phyloP scores from a whole-genome alignment of 1,140 invertebrate genomes.

The Ceratina calcarata region DNA sequence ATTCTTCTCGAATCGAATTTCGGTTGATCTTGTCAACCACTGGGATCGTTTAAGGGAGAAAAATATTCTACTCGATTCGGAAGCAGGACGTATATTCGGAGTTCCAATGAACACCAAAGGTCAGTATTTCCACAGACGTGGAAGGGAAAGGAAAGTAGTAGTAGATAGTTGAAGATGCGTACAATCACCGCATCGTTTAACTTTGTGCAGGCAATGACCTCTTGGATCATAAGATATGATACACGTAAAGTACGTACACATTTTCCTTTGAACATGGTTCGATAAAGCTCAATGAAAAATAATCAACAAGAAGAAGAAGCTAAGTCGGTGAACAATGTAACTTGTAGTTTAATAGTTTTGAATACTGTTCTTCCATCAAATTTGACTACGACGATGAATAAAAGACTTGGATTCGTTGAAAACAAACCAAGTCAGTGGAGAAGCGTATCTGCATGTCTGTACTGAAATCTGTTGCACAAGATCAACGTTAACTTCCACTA shows the following conservation, averaged over 20 bases:
- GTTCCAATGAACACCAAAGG: slow-evolving; percentile 44
- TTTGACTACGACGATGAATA: slow-evolving; percentile 52
- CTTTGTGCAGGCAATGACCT: slow-evolving; percentile 45
- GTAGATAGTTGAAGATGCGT: slow-evolving; percentile 52
- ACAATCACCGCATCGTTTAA: slow-evolving; percentile 35
- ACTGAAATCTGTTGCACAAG: slow-evolving; percentile 49
- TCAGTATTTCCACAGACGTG: slow-evolving; percentile 52
- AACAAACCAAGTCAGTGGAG: slow-evolving; percentile 37
- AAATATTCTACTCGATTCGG: slow-evolving; percentile 60
- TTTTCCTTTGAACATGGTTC: slow-evolving; percentile 55
- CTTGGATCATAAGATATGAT: slow-evolving; percentile 54
- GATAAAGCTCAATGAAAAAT: slow-evolving; percentile 60
- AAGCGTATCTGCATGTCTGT: slow-evolving; percentile 21
- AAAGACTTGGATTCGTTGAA: slow-evolving; percentile 51
- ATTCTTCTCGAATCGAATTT: slow-evolving; percentile 68
- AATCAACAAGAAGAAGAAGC: slow-evolving; percentile 63
- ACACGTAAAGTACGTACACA: slow-evolving; percentile 51
- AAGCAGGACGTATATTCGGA: slow-evolving; percentile 56
- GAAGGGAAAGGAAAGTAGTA: slow-evolving; percentile 49
- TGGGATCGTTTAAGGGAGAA: slow-evolving; percentile 59
- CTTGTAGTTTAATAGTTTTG: slow-evolving; percentile 55
- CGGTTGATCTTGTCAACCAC: slow-evolving; percentile 62
- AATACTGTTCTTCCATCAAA: slow-evolving; percentile 53
- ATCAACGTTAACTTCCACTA: slow-evolving; percentile 52
- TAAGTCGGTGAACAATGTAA: slow-evolving; percentile 57